A percentile compares a stretch with the other conserved stretches of the same genome.
These are phyloP conservation scores for Eunapius fragilis DNA, from an alignment of 37 sponge, comb jelly and placozoan genomes.

Conservation along the genomic window DNA sequence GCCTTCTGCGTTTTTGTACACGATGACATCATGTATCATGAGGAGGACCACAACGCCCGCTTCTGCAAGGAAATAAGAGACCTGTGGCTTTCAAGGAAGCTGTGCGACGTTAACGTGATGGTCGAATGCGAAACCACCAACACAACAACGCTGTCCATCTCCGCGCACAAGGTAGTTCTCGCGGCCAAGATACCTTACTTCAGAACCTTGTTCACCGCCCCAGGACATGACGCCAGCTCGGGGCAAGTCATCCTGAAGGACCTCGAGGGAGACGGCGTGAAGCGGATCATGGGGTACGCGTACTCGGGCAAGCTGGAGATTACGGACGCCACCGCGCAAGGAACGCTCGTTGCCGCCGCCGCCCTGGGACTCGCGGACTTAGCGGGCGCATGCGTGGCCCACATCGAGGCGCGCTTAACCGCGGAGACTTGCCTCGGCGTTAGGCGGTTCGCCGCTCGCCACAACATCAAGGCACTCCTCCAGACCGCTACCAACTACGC, in stretches of 20 bases:
- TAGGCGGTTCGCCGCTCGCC: conserved; percentile 43
- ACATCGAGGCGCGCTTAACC: conserved; percentile 58
- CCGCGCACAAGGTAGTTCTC: conserved; percentile 76
- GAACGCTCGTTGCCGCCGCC: conserved; percentile 60
- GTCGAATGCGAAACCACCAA: conserved; percentile 10
- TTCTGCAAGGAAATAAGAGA: conserved; percentile 47
- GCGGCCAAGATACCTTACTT: conserved; percentile 86
- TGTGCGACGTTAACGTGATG: conserved; percentile 84
- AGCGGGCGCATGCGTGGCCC: conserved; percentile 41
- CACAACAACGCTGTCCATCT: conserved; percentile 34
- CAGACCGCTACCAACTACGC: conserved; percentile 29
- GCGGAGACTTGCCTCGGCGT: conserved; percentile 76
- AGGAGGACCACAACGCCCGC: conserved; percentile 33
- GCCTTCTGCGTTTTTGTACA: too few relatives aligned
- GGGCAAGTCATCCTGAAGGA: conserved; percentile 55
- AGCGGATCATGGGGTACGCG: conserved; percentile 59
- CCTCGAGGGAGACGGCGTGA: conserved; percentile 55
- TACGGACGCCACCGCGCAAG: conserved; percentile 56
- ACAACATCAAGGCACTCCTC: conserved; percentile 43
- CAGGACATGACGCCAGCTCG: conserved; percentile 43
- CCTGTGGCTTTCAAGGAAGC: conserved; percentile 61
- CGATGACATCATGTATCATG: conserved; percentile 13
- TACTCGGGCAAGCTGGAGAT: conserved; percentile 76
- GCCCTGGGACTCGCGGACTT: conserved; percentile 52
- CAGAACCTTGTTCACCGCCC: conserved; percentile 78